Evolutionary conservation across 2,113 vertebrate genomes (phyloP), one percentile per base, ranked within the genome.

Genomic region (Otus sunia): DNA sequence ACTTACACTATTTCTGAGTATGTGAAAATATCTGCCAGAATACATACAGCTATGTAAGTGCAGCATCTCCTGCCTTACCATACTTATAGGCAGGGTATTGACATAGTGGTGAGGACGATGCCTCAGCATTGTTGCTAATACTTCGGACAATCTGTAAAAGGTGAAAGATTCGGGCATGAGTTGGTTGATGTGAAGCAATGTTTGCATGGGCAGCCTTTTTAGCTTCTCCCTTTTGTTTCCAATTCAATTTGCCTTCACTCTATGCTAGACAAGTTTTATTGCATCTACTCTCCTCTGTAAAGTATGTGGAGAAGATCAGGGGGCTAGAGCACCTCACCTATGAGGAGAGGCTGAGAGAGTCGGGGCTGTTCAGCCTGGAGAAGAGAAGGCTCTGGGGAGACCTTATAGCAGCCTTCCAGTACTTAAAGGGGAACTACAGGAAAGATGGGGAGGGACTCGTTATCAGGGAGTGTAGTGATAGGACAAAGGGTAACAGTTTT

Each of bases 221-320:
- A 71, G 6, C 27, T 72, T 32, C 37, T 79, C 19, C 3, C 27
- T 79, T 93, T 78, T 60, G 39, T 78, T 86, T 76, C 43, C 22
- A 50, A 8, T 41, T 80, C 53, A 67, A 27, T 77, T 64, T 91
- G 39, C 39, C 30, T 63, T 87, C 34, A 37, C 4, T 52, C 29
- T 27, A 0, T 8, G 21, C 62, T 1, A 50, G 37, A 0, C 0
- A 53, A 49, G 12, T 72, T 60, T 62, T 66, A 34, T 56, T 7
- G 68, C 34, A 25, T 15, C 22, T 43, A 18, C 45, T 23, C 52
- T 59, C 25, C 9, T 68, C 64, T 73, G 15, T 59, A 39, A 26
- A 37, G 30, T 15, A 23, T 50, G 45, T 47, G 45, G 45, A 20
- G 45, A 47, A 10, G 45, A 20, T 47, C 20, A 21, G 10, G 45